phyloP scores from a whole-genome alignment of 2,113 vertebrate species.

The Glaucomys volans region DNA sequence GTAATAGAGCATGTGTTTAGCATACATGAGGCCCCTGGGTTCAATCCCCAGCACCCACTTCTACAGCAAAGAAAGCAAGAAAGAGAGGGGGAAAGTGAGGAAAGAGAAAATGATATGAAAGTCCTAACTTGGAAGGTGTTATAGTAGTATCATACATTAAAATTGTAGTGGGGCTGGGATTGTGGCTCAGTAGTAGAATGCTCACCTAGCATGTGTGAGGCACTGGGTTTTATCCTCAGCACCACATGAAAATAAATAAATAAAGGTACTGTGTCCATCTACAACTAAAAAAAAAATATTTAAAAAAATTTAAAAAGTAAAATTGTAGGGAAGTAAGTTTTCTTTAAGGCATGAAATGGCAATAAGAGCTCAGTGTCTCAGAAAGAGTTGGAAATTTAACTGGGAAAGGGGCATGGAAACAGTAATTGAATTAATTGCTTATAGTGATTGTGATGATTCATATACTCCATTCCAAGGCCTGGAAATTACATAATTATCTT shows the following conservation, averaged over 20 bases:
- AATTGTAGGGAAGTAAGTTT: slow-evolving; percentile 14
- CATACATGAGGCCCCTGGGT: not conserved
- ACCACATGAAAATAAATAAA: too few species aligned
- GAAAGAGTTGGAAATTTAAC: slow-evolving; percentile 3
- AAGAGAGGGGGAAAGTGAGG: not conserved
- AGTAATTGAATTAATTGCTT: not conserved
- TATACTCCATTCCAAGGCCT: not conserved
- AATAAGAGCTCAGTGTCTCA: not conserved
- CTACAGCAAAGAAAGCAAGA: not conserved
- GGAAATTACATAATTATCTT: not conserved
- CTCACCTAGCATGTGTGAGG: too few species aligned
- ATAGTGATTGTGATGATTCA: slow-evolving; percentile 11
- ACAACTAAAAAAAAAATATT: too few species aligned
- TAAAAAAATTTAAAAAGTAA: not conserved
- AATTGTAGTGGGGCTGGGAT: not conserved
- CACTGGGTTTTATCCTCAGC: too few species aligned
- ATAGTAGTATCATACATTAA: not conserved
- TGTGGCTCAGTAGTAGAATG: too few species aligned
- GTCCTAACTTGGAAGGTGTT: not conserved
- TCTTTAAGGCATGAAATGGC: not conserved
- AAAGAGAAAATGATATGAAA: not conserved
- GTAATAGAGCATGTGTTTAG: not conserved
- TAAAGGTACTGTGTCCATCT: too few species aligned
- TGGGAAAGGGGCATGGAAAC: not conserved
- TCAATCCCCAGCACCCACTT: not conserved